Conservation (phyloP, 2,888 invertebrate genomes). For the Bhutanitis thaidina region DNA sequence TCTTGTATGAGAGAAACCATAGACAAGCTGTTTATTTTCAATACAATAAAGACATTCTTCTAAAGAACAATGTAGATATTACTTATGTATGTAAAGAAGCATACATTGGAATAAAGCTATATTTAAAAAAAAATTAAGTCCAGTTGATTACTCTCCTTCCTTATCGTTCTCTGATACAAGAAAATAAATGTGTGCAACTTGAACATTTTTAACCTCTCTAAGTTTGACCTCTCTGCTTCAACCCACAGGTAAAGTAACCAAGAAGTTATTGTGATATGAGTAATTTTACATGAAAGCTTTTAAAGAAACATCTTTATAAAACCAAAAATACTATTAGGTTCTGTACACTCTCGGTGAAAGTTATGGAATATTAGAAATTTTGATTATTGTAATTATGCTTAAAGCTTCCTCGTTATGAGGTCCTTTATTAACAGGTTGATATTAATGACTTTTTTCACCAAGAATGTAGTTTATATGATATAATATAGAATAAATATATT, state of each 20-base stretch:
- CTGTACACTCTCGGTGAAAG: constrained; percentile 7
- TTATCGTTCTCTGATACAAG: constrained; percentile 15
- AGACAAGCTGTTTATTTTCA: neutral
- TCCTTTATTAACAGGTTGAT: too few species aligned
- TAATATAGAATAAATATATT: too few species aligned
- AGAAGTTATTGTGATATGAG: neutral
- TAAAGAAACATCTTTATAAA: neutral
- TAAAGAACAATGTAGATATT: neutral
- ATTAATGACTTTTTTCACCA: neutral
- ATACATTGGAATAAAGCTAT: too few species aligned
- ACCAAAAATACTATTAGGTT: neutral
- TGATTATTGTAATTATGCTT: constrained; percentile 5
- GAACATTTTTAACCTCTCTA: neutral
- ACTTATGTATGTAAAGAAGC: neutral
- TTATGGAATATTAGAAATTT: neutral
- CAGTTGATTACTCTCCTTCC: neutral
- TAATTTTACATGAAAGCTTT: neutral
- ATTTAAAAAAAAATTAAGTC: too few species aligned
- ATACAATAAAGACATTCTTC: neutral
- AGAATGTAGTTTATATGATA: constrained; percentile 8
- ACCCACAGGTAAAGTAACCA: neutral
- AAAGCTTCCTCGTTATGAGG: constrained; percentile 14
- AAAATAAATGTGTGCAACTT: constrained; percentile 1
- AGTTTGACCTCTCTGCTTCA: too few species aligned
- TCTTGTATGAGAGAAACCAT: constrained; percentile 18